Conservation (phyloP, 1,140 invertebrate genomes). For the Heliconius hermathena region DNA sequence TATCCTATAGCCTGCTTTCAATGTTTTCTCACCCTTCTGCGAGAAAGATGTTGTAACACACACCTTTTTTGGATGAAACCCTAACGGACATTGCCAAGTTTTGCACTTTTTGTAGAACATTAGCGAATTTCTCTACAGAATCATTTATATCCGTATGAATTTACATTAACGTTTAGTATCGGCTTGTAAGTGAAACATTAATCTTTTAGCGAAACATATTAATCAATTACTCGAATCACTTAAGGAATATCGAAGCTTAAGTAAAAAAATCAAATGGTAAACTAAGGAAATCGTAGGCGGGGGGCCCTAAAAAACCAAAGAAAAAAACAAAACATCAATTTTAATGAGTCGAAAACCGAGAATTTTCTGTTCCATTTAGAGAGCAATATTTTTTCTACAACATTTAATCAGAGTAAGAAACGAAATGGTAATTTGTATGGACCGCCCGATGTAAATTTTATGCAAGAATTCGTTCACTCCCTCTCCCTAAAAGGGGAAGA, state of each 20-base stretch:
- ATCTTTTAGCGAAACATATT: slow-evolving; percentile 51
- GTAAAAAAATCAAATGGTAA: slow-evolving; percentile 57
- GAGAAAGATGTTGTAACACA: slow-evolving; percentile 67
- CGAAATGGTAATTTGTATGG: slow-evolving; percentile 81
- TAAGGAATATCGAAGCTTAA: slow-evolving; percentile 42
- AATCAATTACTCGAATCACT: slow-evolving; percentile 50
- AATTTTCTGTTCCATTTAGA: slow-evolving; percentile 79
- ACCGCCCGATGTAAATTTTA: slow-evolving; percentile 81
- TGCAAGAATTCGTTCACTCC: slow-evolving; percentile 77
- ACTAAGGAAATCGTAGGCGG: slow-evolving; percentile 55
- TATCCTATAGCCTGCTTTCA: slow-evolving; percentile 65
- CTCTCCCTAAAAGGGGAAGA: slow-evolving; percentile 76
- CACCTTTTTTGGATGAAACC: slow-evolving; percentile 70
- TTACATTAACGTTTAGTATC: slow-evolving; percentile 10
- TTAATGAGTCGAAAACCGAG: slow-evolving; percentile 79
- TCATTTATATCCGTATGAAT: slow-evolving; percentile 17
- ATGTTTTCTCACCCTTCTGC: slow-evolving; percentile 70
- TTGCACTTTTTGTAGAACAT: slow-evolving; percentile 52
- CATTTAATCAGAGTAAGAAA: slow-evolving; percentile 81
- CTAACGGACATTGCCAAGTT: slow-evolving; percentile 62
- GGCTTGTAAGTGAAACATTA: slow-evolving; percentile 22
- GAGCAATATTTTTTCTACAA: slow-evolving; percentile 81
- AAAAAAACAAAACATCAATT: slow-evolving; percentile 76
- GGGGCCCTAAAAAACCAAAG: slow-evolving; percentile 25
- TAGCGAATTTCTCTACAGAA: slow-evolving; percentile 27